These are phyloP conservation scores for Helicorthomorpha holstii DNA, from an alignment of 1,140 invertebrate genomes.

Conservation along the genomic window DNA sequence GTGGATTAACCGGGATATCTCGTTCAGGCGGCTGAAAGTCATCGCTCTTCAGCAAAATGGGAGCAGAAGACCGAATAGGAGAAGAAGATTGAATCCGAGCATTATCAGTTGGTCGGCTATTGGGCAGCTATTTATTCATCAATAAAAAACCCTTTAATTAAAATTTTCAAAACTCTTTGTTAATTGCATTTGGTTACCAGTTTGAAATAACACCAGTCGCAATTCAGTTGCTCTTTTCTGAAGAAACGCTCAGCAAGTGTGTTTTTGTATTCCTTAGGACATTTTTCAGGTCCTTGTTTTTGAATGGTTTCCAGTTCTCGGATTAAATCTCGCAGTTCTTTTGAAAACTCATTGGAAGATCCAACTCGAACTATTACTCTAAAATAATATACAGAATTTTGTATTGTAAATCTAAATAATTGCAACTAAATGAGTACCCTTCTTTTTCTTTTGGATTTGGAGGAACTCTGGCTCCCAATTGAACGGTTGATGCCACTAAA, in stretches of 20 bases:
- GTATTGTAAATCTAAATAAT: neutral
- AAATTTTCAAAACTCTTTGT: no score
- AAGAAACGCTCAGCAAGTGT: constrained; percentile 70
- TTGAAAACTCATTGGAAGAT: constrained; percentile 52
- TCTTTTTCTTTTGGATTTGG: constrained; percentile 62
- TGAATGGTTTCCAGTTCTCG: constrained; percentile 68
- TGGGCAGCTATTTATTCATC: no score
- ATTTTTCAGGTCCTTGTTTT: constrained; percentile 47
- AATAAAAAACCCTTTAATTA: no score
- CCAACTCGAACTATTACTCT: constrained; percentile 66
- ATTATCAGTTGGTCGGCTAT: no score
- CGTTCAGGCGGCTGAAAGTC: constrained; percentile 28
- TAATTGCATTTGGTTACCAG: no score
- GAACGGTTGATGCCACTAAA: constrained; percentile 61
- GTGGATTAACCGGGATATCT: constrained; percentile 42
- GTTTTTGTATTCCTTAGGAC: constrained; percentile 61
- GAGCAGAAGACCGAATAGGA: no score
- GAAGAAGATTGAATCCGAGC: no score
- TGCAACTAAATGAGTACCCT: constrained; percentile 40
- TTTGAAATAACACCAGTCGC: constrained; percentile 79
- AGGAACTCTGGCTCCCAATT: constrained; percentile 61
- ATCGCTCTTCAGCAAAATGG: constrained; percentile 11
- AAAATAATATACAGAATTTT: constrained; percentile 13
- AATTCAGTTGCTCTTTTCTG: constrained; percentile 48
- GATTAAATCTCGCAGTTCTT: constrained; percentile 47